phyloP scores from a whole-genome alignment of 92 coral and sea anemone species.

The Plumapathes pennacea region DNA sequence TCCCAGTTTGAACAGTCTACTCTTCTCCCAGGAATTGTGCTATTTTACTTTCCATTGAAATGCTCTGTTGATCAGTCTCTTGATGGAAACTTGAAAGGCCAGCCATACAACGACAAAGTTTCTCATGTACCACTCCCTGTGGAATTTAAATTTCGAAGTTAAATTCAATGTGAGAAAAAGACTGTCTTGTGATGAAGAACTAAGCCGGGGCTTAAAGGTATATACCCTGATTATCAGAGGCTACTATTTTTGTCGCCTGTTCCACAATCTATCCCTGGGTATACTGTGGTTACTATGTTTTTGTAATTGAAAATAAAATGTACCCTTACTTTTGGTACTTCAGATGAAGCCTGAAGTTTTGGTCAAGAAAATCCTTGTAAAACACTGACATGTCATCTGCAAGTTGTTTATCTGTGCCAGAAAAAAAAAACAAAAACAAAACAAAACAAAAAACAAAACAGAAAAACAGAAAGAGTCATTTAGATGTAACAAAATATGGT shows the following conservation, averaged over 20 bases:
- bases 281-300: too few relatives aligned
- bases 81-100: conserved; percentile 50
- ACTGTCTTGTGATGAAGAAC: too few relatives aligned
- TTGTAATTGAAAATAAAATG: neutral
- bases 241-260: too few relatives aligned
- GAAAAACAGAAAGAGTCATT: too few relatives aligned
- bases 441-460: too few relatives aligned
- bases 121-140: conserved; percentile 83
- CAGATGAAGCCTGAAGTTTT: conserved; percentile 58
- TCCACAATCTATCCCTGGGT: too few relatives aligned
- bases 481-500: too few relatives aligned
- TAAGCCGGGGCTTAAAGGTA: too few relatives aligned
- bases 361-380: conserved; percentile 86
- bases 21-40: neutral
- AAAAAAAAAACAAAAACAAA: neutral
- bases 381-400: conserved; percentile 94
- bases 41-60: conserved; percentile 16
- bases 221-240: too few relatives aligned
- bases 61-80: conserved; percentile 28
- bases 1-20: too few relatives aligned
- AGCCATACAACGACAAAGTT: conserved; percentile 71
- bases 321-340: conserved; percentile 68
- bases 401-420: conserved; percentile 78
- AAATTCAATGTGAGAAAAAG: too few relatives aligned
- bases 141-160: conserved; percentile 7